phyloP scores from a whole-genome alignment of 64 coral and sea anemone genomes.

The Actinia tenebrosa region DNA sequence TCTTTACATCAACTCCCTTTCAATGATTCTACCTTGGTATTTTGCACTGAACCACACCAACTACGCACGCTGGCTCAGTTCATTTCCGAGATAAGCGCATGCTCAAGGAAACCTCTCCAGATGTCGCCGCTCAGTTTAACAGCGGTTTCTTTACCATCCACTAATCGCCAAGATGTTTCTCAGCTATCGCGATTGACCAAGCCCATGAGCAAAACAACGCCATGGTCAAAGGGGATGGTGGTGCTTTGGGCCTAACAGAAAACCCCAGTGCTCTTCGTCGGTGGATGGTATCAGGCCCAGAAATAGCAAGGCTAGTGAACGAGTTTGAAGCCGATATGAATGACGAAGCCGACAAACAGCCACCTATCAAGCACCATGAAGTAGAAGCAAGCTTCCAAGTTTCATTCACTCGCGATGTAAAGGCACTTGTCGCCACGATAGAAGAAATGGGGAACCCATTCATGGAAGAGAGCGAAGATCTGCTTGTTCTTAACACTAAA shows the following conservation, averaged over 20 bases:
- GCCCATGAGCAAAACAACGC: constrained; percentile 40
- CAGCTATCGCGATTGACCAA: constrained; percentile 22
- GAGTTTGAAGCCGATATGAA: not conserved
- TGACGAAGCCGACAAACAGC: not conserved
- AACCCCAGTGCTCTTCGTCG: constrained; percentile 4
- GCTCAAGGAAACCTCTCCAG: not conserved
- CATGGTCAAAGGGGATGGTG: constrained; percentile 30
- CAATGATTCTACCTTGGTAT: not conserved
- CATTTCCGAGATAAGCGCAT: constrained; percentile 35
- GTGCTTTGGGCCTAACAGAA: constrained; percentile 30
- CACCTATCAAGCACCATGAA: not conserved
- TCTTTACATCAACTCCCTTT: not conserved
- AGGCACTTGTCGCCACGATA: not conserved
- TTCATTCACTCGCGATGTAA: not conserved
- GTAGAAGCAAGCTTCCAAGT: not conserved
- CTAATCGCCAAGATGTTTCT: not conserved
- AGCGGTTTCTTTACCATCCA: not conserved
- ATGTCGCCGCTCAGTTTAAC: not conserved
- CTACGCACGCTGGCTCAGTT: constrained; percentile 26
- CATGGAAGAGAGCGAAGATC: not conserved
- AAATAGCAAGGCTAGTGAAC: not conserved
- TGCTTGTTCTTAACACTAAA: not conserved
- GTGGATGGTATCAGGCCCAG: constrained; percentile 19
- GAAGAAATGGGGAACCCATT: constrained; percentile 27
- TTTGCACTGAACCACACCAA: constrained; percentile 40